Evolutionary conservation across 2,113 vertebrate species (phyloP), one percentile per base, ranked within the genome.

Genomic region (Equus przewalskii): DNA sequence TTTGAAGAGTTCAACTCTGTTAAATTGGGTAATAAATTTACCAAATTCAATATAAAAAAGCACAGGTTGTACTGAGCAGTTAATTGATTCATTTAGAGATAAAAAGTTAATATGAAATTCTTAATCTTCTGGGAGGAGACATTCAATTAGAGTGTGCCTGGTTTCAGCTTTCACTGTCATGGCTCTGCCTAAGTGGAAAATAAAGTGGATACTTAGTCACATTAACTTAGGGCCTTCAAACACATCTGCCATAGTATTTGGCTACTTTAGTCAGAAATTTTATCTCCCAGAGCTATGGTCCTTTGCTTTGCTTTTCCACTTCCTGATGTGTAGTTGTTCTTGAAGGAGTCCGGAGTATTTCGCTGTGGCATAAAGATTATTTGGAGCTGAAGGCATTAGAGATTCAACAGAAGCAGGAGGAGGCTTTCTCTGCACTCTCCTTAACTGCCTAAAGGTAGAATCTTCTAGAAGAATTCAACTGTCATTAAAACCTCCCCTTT

Each of bases 61-160:
- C 73, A 82, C 75, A 89, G 62, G 36, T 46, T 94, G 56, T 79
- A 75, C 86, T 49, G 64, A 96, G 79, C 65, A 97, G 60, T 93
- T 97, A 95, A 96, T 95, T 94, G 96, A 96, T 97, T 94, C 90
- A 95, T 90, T 89, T 80, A 36, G 87, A 97, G n/a, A 82, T 89
- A 92, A 85, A 89, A 92, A 21, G 65, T 96, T 90, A 91, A 54
- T 70, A 90, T 44, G 80, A 90, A 95, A 86, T 75, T 64, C 54
- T 80, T 64, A 82, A 46, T 91, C 90, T 93, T 90, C 89, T 36
- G 46, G 90, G 89, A 97, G 83, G 75, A 97, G 83, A 92, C 30
- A 36, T 60, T 91, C 75, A 64, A 80, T 94, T 70, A 87, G 49
- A 24, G 22, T 12, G 22, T 28, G 24, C 33, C 44, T 41, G 26